Evolutionary conservation across 2,113 vertebrate genomes (phyloP).

Genomic region (Oncorhynchus kisutch): DNA sequence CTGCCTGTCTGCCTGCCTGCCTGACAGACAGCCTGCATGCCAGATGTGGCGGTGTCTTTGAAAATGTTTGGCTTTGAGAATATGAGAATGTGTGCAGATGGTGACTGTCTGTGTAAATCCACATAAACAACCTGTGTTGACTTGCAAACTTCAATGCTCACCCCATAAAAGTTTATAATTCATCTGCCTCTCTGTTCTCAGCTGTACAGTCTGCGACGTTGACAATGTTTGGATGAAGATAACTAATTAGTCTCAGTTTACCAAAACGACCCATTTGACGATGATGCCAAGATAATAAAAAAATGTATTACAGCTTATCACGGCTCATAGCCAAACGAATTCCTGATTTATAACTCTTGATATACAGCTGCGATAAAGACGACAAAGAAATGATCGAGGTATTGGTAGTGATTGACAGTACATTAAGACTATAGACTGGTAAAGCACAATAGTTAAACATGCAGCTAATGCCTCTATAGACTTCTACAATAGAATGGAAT

Average conservation of each 20-base stretch:
- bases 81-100: constrained; percentile 36
- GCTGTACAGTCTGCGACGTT: not conserved
- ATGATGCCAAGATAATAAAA: not conserved
- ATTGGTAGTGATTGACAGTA: too few species aligned
- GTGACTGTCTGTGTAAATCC: constrained; percentile 26
- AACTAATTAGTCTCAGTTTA: not conserved
- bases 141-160: not conserved
- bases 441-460: too few species aligned
- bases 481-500: too few species aligned
- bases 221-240: not conserved
- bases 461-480: too few species aligned
- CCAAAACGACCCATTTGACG: not conserved
- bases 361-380: too few species aligned
- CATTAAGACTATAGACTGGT: too few species aligned
- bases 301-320: not conserved
- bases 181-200: not conserved
- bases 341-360: not conserved
- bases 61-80: not conserved
- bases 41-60: not conserved
- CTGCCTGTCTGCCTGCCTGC: constrained; percentile 27
- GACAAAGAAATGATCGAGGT: too few species aligned
- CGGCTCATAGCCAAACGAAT: not conserved
- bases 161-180: too few species aligned
- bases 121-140: not conserved
- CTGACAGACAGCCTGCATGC: constrained; percentile 36